A percentile compares a stretch with the other conserved stretches of the same genome.
These are phyloP conservation scores for Aphidius colemani DNA, from an alignment of 2,888 invertebrate genomes.

Conservation along the genomic window DNA sequence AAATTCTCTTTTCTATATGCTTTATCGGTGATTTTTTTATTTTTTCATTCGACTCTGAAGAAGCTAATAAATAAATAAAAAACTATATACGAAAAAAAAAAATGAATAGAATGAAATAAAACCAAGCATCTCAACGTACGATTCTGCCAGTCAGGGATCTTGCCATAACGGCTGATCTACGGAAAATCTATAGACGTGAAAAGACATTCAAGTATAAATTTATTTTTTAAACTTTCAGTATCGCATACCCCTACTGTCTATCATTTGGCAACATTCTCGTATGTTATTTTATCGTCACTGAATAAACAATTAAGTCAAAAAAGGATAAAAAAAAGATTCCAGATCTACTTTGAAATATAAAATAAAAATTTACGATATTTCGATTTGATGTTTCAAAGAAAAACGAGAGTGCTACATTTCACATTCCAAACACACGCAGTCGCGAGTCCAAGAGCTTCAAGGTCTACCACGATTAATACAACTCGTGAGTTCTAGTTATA, in stretches of 20 bases:
- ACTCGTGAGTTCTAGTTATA: slow-evolving; percentile 26
- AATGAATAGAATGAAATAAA: slow-evolving; percentile 2
- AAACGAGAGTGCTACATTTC: slow-evolving; percentile 46
- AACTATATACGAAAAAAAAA: slow-evolving; percentile 12
- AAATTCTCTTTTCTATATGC: slow-evolving; percentile 43
- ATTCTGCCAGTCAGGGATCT: slow-evolving; percentile 33
- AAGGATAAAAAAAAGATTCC: too few relatives aligned
- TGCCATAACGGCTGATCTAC: slow-evolving; percentile 27
- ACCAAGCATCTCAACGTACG: slow-evolving; percentile 38
- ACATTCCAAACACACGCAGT: slow-evolving; percentile 39
- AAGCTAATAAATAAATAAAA: not conserved
- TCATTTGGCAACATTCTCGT: too few relatives aligned
- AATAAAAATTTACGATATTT: slow-evolving; percentile 13
- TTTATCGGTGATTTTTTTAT: slow-evolving; percentile 38
- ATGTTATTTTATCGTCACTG: too few relatives aligned
- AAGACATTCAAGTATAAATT: not conserved
- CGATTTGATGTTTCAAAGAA: slow-evolving; percentile 41
- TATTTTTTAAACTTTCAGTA: too few relatives aligned
- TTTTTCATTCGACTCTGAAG: too few relatives aligned
- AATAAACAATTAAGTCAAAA: too few relatives aligned
- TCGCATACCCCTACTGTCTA: too few relatives aligned
- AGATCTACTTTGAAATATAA: too few relatives aligned
- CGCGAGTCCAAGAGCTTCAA: slow-evolving; percentile 32
- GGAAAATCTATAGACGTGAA: slow-evolving; percentile 20
- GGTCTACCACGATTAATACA: slow-evolving; percentile 31